Evolutionary conservation across 2,797 vertebrate species (phyloP).

Genomic region (Lates japonicus): DNA sequence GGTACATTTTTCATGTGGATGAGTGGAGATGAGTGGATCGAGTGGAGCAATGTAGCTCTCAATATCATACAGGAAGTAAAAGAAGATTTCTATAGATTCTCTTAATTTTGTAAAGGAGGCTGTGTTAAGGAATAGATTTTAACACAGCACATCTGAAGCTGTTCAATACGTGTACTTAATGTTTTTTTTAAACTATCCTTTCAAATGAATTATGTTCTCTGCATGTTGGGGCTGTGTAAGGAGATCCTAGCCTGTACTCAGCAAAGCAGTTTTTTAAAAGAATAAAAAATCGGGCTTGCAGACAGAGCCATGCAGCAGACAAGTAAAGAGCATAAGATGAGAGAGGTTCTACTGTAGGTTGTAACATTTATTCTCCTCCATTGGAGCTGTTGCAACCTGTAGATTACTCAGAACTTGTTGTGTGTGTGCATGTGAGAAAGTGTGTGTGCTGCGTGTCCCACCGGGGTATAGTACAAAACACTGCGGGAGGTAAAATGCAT

Average conservation of each 20-base stretch:
- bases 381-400: slow-evolving; percentile 60
- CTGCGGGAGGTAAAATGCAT: slow-evolving; percentile 82
- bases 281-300: slow-evolving; percentile 3
- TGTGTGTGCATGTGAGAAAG: slow-evolving; percentile 15
- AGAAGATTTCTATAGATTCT: neutral
- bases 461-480: slow-evolving; percentile 78
- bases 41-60: neutral
- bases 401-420: slow-evolving; percentile 72
- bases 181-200: slow-evolving; percentile 17
- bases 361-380: slow-evolving; percentile 67
- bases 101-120: neutral
- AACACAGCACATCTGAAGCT: slow-evolving; percentile 2
- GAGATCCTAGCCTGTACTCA: slow-evolving; percentile 2
- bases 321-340: slow-evolving; percentile 58
- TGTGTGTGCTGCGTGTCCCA: slow-evolving; percentile 50
- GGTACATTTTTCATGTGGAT: neutral
- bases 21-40: slow-evolving; percentile 6
- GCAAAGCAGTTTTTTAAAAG: slow-evolving; percentile 2
- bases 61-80: neutral
- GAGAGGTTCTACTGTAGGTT: slow-evolving; percentile 48
- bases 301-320: slow-evolving; percentile 29
- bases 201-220: neutral
- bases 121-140: neutral
- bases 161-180: neutral
- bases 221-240: neutral